Evolutionary conservation across 1,140 invertebrate genomes (phyloP), one percentile per base, ranked within the genome.

Genomic region (Caenorhabditis briggsae): DNA sequence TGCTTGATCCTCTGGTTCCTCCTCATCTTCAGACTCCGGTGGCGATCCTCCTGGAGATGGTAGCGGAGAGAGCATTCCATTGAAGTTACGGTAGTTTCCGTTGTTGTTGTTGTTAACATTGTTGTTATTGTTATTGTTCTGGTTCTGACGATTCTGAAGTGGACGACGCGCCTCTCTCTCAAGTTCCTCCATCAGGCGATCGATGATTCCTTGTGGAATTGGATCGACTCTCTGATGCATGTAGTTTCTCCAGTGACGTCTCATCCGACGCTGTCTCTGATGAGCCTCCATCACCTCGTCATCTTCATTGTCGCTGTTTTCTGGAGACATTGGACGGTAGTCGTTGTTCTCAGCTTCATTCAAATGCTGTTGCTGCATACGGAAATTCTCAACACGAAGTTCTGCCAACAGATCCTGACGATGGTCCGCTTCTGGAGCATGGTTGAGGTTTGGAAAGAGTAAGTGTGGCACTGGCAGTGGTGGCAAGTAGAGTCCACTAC

Each of bases 191-290:
- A 78, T 33, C 16, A 78, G n/a, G 12, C 70, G 70, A 23, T 78
- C 70, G 20, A 78, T 12, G 46, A 78, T 53, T 23, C 50, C 70
- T 12, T 78, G 70, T 23, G 70, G 70, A 23, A 78, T 78, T 12
- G 70, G 46, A 11, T 78, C 20, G 12, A 14, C 70, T 50, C 70
- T 50, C 9, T 9, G 46, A 11, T 20, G 20, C 70, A 78, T 78
- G 20, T 78, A 78, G n/a, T 53, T 12, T 78, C 70, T 78, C 46
- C 46, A 78, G 70, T 78, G 20, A 50, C 46, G 12, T n/a, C 70
- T 6, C 18, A 78, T 9, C 20, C 46, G n/a, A 20, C 46, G 43
- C 11, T 78, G 70, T 23, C 16, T 9, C 46, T 78, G 46, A 6
- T 53, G 18, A 11, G 11, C n/a, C 20, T 78, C 46, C 41, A 50